These are phyloP conservation scores for Ctenodactylus gundi DNA, from an alignment of 2,113 vertebrate genomes.

Conservation along the genomic window DNA sequence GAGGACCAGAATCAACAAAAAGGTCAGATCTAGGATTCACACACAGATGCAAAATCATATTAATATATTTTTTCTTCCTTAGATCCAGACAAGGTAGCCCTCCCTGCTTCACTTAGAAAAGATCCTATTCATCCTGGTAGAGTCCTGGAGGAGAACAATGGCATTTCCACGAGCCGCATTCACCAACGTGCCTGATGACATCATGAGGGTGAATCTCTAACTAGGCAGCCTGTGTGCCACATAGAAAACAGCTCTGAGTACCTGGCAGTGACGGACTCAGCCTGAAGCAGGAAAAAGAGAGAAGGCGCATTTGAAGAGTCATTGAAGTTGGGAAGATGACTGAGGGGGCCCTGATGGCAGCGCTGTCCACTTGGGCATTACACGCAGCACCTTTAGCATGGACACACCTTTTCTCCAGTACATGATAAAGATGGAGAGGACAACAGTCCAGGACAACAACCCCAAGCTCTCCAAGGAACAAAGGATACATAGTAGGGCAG, in stretches of 20 bases:
- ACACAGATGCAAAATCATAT: background rate
- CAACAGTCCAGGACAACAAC: background rate
- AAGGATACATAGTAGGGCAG: background rate
- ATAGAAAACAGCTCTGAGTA: background rate
- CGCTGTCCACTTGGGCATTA: background rate
- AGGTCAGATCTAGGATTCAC: background rate
- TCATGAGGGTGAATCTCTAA: background rate
- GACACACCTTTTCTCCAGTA: background rate
- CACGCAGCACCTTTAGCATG: rapidly evolving
- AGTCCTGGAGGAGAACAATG: background rate
- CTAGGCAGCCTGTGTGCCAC: too few relatives aligned
- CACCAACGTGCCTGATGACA: background rate
- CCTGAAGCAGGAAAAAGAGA: background rate
- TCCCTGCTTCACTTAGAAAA: background rate
- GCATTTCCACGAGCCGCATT: background rate
- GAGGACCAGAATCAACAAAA: background rate
- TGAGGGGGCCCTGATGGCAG: background rate
- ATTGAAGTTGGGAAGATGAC: background rate
- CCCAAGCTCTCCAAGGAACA: background rate
- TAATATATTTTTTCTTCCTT: background rate
- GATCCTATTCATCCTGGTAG: background rate
- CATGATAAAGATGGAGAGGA: background rate
- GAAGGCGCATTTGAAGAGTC: background rate
- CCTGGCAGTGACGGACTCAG: background rate
- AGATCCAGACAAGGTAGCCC: background rate